A percentile compares a stretch with the other conserved stretches of the same genome.
Evolutionary conservation across 1,140 invertebrate species (phyloP).

Genomic region (Bombus huntii): DNA sequence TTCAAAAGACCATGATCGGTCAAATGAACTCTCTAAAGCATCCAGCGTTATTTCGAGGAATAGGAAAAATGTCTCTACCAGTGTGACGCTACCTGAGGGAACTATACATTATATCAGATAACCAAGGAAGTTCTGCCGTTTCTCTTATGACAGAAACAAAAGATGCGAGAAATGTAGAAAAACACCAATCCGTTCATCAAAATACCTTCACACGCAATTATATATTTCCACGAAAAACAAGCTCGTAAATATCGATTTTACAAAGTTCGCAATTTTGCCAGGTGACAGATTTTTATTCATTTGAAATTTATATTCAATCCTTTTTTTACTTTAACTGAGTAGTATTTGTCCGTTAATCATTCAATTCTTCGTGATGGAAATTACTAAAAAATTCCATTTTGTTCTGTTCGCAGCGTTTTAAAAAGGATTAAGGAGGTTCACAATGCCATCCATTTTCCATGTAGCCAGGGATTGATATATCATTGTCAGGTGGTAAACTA

Average conservation of each 20-base stretch:
- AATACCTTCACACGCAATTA: neutral
- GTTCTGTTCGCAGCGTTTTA: neutral
- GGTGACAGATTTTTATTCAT: neutral
- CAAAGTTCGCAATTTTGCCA: neutral
- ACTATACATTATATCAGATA: neutral
- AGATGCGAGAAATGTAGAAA: neutral
- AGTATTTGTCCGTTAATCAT: neutral
- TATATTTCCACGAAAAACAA: neutral
- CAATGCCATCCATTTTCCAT: neutral
- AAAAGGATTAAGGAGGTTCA: neutral
- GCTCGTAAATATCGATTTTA: neutral
- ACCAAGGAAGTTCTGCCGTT: neutral
- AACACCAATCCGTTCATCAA: neutral
- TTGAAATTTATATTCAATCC: neutral
- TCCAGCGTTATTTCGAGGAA: neutral
- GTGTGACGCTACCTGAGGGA: neutral
- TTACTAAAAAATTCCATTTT: neutral
- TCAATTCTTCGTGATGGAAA: neutral
- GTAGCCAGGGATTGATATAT: neutral
- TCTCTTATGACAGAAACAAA: neutral
- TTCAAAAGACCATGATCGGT: neutral
- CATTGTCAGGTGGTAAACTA: neutral
- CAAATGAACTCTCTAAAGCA: neutral
- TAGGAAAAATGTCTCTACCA: neutral
- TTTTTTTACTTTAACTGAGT: neutral